Conservation (phyloP, 2,888 invertebrate species). For the Pollenia griseotomentosa region DNA sequence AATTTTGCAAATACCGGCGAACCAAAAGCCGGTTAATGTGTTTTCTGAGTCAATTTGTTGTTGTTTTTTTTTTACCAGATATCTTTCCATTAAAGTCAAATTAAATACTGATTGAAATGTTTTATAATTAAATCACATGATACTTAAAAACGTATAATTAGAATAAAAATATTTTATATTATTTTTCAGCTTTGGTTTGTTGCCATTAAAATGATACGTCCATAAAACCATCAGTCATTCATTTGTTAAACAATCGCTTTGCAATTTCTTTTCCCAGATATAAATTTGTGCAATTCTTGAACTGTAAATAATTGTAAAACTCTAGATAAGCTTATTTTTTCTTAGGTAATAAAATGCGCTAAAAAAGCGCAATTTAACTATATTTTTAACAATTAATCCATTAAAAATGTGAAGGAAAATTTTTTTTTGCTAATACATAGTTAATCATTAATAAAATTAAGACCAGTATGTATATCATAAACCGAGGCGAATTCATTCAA, state of each 20-base stretch:
- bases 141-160: slow-evolving; percentile 19
- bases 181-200: slow-evolving; percentile 11
- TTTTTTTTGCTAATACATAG: too few relatives aligned
- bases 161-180: background rate
- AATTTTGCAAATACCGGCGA: slow-evolving; percentile 17
- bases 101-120: slow-evolving; percentile 8
- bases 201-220: slow-evolving; percentile 35
- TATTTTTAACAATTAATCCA: background rate
- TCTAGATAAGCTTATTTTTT: slow-evolving; percentile 28
- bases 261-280: background rate
- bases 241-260: background rate
- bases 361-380: background rate
- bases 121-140: slow-evolving; percentile 60
- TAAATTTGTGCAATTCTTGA: slow-evolving; percentile 13
- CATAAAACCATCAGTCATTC: slow-evolving; percentile 25
- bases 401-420: too few relatives aligned
- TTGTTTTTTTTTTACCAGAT: background rate
- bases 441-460: too few relatives aligned
- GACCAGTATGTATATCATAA: too few relatives aligned
- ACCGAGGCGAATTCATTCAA: too few relatives aligned
- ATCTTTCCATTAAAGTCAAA: slow-evolving; percentile 22
- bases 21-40: slow-evolving; percentile 24
- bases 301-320: background rate
- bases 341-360: background rate
- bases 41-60: background rate